Percentiles rank a stretch among this genome's conserved stretches.
Conservation (phyloP, 2,113 vertebrate species). For the Clarias gariepinus region DNA sequence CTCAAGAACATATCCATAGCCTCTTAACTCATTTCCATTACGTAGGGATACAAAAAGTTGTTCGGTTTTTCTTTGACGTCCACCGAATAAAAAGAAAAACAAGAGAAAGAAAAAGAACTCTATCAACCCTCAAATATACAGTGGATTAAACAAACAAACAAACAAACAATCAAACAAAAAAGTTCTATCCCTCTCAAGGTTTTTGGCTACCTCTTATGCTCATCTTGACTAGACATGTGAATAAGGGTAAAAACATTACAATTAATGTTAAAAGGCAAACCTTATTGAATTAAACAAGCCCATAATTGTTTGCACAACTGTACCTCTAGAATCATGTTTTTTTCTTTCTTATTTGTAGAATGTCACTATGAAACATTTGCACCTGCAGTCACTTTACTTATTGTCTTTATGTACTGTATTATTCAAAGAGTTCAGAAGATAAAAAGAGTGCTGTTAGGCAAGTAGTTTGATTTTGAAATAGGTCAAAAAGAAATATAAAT, state of each 20-base stretch:
- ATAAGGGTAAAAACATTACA: conserved; percentile 92
- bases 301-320: conserved; percentile 73
- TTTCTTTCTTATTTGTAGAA: conserved; percentile 59
- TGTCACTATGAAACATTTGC: conserved; percentile 62
- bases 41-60: conserved; percentile 34
- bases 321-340: conserved; percentile 51
- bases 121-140: conserved; percentile 78
- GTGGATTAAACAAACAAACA: conserved; percentile 75
- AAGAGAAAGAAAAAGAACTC: conserved; percentile 46
- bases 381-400: conserved; percentile 70
- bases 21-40: background rate
- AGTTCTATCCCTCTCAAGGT: conserved; percentile 75
- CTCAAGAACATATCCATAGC: conserved; percentile 19
- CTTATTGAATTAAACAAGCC: conserved; percentile 79
- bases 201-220: conserved; percentile 87
- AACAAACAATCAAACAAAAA: conserved; percentile 63
- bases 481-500: conserved; percentile 54
- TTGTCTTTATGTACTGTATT: conserved; percentile 61
- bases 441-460: conserved; percentile 85
- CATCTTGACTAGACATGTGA: conserved; percentile 91
- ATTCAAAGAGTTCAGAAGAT: conserved; percentile 75
- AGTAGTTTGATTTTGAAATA: conserved; percentile 66
- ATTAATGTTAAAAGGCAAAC: conserved; percentile 98
- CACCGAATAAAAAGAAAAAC: conserved; percentile 47
- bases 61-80: conserved; percentile 61